phyloP scores from a whole-genome alignment of 2,797 vertebrate species.

The Lithobates sylvaticus region DNA sequence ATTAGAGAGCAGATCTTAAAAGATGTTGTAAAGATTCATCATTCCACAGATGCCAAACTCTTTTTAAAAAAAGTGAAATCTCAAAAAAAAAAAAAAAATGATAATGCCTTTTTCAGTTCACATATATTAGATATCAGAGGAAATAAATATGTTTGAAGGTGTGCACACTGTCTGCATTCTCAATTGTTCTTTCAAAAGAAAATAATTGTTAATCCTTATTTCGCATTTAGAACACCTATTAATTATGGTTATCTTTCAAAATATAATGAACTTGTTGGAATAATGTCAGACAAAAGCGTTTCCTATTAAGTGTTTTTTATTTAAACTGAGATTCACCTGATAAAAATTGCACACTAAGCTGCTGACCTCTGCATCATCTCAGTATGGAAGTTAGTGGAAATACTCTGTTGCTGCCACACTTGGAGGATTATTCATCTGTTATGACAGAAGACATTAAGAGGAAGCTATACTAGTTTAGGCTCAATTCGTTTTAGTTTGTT shows the following conservation, averaged over 20 bases:
- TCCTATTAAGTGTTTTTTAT: too few relatives aligned
- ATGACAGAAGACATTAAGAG: too few relatives aligned
- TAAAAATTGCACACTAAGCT: too few relatives aligned
- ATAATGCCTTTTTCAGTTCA: constrained; percentile 28
- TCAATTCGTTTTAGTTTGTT: too few relatives aligned
- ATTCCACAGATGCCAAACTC: background rate
- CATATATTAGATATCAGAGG: background rate
- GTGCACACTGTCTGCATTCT: too few relatives aligned
- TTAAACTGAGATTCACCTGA: too few relatives aligned
- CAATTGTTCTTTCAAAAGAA: background rate
- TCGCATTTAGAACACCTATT: background rate
- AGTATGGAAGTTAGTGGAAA: background rate
- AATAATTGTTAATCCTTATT: background rate
- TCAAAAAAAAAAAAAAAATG: constrained; percentile 16
- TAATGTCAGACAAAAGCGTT: too few relatives aligned
- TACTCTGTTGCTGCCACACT: too few relatives aligned
- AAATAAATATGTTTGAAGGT: constrained; percentile 2
- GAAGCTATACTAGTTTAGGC: too few relatives aligned
- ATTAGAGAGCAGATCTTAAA: constrained; percentile 1
- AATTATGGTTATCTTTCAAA: background rate
- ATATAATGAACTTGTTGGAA: too few relatives aligned
- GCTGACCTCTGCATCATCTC: background rate
- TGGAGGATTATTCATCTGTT: too few relatives aligned
- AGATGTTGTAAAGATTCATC: constrained; percentile 2
- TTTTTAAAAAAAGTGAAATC: background rate